Percentiles rank a stretch among this genome's conserved stretches.
Conservation (phyloP, 2,113 vertebrate species). For the Isichthys henryi region DNA sequence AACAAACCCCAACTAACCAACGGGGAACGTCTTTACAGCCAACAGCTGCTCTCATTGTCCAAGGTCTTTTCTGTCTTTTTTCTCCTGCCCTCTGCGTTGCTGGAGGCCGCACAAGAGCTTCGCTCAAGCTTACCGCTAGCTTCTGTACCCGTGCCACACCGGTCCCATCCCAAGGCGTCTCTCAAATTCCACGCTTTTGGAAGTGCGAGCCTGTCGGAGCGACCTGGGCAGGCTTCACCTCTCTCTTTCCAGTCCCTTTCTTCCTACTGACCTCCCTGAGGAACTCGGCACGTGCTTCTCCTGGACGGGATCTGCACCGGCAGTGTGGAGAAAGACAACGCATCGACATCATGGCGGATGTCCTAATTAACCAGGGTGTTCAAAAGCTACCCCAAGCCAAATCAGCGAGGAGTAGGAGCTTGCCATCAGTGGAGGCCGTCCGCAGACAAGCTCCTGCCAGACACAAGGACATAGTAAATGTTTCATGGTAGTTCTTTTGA, state of each 20-base stretch:
- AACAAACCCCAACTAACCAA: neutral
- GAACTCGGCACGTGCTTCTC: neutral
- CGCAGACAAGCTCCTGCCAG: neutral
- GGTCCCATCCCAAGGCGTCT: neutral
- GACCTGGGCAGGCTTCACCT: neutral
- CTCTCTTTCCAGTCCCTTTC: neutral
- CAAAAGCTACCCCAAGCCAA: neutral
- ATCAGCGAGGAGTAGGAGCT: neutral
- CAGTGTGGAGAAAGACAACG: neutral
- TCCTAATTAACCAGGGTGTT: neutral
- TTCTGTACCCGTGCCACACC: neutral
- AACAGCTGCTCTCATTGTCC: slow-evolving; percentile 10
- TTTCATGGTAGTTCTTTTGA: neutral
- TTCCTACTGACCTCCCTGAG: neutral
- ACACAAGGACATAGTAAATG: neutral
- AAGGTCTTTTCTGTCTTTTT: neutral
- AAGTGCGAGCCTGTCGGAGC: neutral
- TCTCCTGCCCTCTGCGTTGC: neutral
- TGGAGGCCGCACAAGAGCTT: neutral
- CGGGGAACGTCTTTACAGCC: neutral
- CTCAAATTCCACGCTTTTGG: slow-evolving; percentile 4
- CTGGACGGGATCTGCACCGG: neutral
- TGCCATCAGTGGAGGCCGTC: neutral
- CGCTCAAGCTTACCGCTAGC: neutral
- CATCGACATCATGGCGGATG: neutral